A percentile compares a stretch with the other conserved stretches of the same genome.
Conservation (phyloP, 2,888 invertebrate species). For the Baronia brevicornis region DNA sequence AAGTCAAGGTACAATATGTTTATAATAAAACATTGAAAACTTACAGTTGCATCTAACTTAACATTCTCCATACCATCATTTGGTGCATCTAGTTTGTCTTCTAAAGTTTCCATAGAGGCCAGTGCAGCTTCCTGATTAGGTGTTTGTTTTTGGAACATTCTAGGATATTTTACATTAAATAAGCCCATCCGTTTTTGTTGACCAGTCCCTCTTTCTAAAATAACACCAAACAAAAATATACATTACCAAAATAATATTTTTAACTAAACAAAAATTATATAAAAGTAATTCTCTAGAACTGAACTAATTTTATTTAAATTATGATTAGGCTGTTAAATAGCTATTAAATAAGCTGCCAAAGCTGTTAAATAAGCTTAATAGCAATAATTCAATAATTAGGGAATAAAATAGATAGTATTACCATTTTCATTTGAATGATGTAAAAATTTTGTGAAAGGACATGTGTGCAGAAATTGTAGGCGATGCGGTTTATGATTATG, state of each 20-base stretch:
- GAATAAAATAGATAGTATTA: slow-evolving; percentile 23
- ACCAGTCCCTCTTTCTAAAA: slow-evolving; percentile 8
- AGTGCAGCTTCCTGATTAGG: slow-evolving; percentile 80
- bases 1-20: too few relatives aligned
- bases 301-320: too few relatives aligned
- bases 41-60: slow-evolving; percentile 76
- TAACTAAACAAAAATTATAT: too few relatives aligned
- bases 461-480: slow-evolving; percentile 55
- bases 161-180: slow-evolving; percentile 57
- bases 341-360: too few relatives aligned
- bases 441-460: slow-evolving; percentile 55
- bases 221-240: neutral
- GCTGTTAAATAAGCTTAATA: neutral
- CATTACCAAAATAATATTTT: too few relatives aligned
- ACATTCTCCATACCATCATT: slow-evolving; percentile 85
- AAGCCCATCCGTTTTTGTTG: slow-evolving; percentile 21
- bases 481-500: slow-evolving; percentile 49
- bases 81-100: slow-evolving; percentile 81
- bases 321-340: too few relatives aligned
- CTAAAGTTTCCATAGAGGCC: slow-evolving; percentile 88
- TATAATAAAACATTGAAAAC: slow-evolving; percentile 20
- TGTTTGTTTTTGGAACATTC: slow-evolving; percentile 74
- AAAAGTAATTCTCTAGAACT: too few relatives aligned
- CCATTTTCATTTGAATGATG: slow-evolving; percentile 51
- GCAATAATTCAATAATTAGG: neutral